These are phyloP conservation scores for Chamaetylas fuelleborni DNA, from an alignment of 2,113 vertebrate species.

Conservation along the genomic window DNA sequence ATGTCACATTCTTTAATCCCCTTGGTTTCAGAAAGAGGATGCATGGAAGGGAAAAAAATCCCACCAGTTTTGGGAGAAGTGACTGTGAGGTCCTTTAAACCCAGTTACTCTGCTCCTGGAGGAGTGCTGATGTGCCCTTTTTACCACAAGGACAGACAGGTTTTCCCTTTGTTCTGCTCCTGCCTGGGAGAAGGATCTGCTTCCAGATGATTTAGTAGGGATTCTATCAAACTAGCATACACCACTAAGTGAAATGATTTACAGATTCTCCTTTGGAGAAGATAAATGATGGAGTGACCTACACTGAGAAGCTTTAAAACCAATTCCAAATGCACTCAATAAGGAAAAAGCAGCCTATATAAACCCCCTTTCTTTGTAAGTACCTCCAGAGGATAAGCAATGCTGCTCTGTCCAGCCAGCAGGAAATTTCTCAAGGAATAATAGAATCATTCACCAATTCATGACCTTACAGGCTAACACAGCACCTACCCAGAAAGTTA, in stretches of 20 bases:
- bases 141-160: neutral
- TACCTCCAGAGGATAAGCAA: conserved; percentile 54
- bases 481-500: conserved; percentile 60
- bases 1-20: neutral
- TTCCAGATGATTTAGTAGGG: conserved; percentile 55
- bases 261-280: conserved; percentile 52
- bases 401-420: conserved; percentile 54
- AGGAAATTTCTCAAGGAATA: conserved; percentile 70
- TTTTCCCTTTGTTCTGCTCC: conserved; percentile 45
- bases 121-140: conserved; percentile 11
- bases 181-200: neutral
- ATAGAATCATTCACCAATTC: conserved; percentile 68
- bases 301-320: conserved; percentile 43
- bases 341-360: conserved; percentile 20
- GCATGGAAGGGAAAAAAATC: neutral
- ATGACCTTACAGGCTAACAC: conserved; percentile 46
- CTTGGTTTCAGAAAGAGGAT: neutral
- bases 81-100: conserved; percentile 4
- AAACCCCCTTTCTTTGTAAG: conserved; percentile 52
- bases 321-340: conserved; percentile 60
- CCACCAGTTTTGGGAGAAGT: neutral
- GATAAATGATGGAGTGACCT: conserved; percentile 60
- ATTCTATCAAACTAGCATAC: neutral
- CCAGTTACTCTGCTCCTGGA: neutral
- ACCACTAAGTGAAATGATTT: conserved; percentile 60